Percentiles rank a stretch among this genome's conserved stretches.
Conservation (phyloP, 1,140 invertebrate genomes). For the Drosophila rufa region DNA sequence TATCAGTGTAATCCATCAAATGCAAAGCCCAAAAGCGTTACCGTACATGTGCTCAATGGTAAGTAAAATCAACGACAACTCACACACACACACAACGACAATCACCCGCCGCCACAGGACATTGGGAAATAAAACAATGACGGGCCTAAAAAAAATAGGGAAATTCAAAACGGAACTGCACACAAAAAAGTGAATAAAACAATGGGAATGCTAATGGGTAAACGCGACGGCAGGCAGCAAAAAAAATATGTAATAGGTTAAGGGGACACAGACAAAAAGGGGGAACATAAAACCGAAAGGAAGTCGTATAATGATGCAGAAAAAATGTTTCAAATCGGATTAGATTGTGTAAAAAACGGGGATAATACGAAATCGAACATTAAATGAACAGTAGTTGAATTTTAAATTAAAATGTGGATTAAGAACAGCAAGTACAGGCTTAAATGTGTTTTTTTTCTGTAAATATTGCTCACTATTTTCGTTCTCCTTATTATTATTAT, state of each 20-base stretch:
- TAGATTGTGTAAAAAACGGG: background rate
- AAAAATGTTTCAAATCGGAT: constrained; percentile 37
- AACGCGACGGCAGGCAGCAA: constrained; percentile 13
- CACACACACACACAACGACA: constrained; percentile 38
- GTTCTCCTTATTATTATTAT: no score
- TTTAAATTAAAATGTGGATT: no score
- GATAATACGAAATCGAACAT: no score
- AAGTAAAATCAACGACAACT: constrained; percentile 86
- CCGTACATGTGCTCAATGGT: constrained; percentile 96
- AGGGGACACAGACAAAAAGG: constrained; percentile 18
- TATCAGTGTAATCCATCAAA: constrained; percentile 94
- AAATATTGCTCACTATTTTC: background rate
- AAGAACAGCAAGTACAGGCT: background rate
- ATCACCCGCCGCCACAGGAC: constrained; percentile 43
- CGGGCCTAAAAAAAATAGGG: background rate
- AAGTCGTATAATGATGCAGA: constrained; percentile 48
- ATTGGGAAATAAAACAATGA: constrained; percentile 46
- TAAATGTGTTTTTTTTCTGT: background rate
- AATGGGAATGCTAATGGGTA: constrained; percentile 45
- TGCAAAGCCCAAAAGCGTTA: constrained; percentile 93
- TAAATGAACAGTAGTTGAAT: background rate
- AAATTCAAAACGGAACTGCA: constrained; percentile 11
- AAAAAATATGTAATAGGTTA: constrained; percentile 8
- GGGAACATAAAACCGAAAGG: constrained; percentile 23
- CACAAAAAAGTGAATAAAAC: constrained; percentile 41